A percentile compares a stretch with the other conserved stretches of the same genome.
These are phyloP conservation scores for Ariolimax columbianus DNA, from an alignment of 2,888 invertebrate species.

Conservation along the genomic window DNA sequence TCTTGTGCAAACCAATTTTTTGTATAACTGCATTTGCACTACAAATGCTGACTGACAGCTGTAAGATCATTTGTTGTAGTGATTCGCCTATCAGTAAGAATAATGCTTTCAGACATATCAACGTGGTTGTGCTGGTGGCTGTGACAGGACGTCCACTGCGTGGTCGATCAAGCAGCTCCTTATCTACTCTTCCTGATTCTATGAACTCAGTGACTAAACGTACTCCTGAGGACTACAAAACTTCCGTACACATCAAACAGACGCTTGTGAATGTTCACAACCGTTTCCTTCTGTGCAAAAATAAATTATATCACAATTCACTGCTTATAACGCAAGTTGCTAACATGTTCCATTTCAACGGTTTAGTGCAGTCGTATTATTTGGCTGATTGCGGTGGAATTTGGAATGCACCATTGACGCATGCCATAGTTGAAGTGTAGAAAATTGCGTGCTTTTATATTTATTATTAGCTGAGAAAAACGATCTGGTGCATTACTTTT, in stretches of 20 bases:
- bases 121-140: neutral
- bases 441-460: neutral
- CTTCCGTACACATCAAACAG: neutral
- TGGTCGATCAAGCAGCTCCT: neutral
- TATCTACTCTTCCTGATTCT: neutral
- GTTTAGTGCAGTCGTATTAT: no score
- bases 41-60: neutral
- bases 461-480: constrained; percentile 1
- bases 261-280: constrained; percentile 15
- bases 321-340: no score
- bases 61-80: neutral
- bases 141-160: neutral
- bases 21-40: neutral
- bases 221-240: neutral
- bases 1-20: neutral
- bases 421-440: neutral
- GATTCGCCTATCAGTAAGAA: no score
- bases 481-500: neutral
- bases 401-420: no score
- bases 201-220: neutral
- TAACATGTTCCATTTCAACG: no score
- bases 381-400: no score
- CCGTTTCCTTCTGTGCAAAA: neutral
- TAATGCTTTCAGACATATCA: constrained; percentile 3
- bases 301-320: no score